Conservation (phyloP, 2,888 invertebrate species). For the Fabriciana adippe region DNA sequence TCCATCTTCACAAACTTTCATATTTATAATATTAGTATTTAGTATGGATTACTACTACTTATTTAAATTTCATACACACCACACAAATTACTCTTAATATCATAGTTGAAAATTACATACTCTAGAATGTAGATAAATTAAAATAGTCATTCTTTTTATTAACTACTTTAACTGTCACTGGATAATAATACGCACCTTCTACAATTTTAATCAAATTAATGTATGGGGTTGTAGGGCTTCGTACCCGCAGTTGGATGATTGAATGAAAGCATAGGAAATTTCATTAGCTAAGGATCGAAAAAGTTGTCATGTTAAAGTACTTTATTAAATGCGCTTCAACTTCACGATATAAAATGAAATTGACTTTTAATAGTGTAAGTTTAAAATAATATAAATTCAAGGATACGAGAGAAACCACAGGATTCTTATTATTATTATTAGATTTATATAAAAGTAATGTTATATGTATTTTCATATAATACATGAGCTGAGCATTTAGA, state of each 20-base stretch:
- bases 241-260: slow-evolving; percentile 37
- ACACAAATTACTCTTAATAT: not conserved
- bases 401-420: no score
- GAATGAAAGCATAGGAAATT: slow-evolving; percentile 41
- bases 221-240: slow-evolving; percentile 18
- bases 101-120: not conserved
- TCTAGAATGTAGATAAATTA: slow-evolving; percentile 8
- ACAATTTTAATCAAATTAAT: slow-evolving; percentile 46
- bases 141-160: slow-evolving; percentile 19
- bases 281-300: slow-evolving; percentile 28
- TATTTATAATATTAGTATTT: no score
- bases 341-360: not conserved
- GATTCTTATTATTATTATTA: no score
- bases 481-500: no score
- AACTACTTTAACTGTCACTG: slow-evolving; percentile 19
- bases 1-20: no score
- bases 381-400: no score
- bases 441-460: no score
- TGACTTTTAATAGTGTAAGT: no score
- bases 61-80: not conserved
- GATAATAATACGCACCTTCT: slow-evolving; percentile 10
- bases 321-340: not conserved
- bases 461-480: no score
- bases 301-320: slow-evolving; percentile 7
- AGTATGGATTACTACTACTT: no score